A percentile compares a stretch with the other conserved stretches of the same genome.
phyloP scores from a whole-genome alignment of 2,113 vertebrate species.

The Perognathus longimembris region DNA sequence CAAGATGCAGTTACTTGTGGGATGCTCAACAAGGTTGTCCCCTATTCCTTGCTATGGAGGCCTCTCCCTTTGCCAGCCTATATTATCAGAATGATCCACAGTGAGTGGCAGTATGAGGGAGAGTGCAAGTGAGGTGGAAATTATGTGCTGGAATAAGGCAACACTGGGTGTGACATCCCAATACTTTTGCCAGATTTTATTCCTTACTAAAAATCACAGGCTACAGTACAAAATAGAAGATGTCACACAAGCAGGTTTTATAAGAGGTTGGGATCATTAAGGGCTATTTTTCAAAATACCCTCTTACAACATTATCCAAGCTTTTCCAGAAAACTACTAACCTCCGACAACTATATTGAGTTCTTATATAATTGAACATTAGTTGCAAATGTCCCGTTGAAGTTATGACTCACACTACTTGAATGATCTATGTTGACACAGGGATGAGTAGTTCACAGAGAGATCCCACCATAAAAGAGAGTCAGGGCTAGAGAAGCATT shows the following conservation, averaged over 20 bases:
- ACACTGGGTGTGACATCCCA: neutral
- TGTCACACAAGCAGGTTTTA: neutral
- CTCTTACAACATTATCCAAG: neutral
- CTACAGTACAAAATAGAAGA: neutral
- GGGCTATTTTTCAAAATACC: neutral
- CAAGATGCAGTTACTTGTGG: neutral
- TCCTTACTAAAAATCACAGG: neutral
- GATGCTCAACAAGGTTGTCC: neutral
- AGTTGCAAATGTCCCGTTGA: neutral
- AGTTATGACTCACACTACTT: neutral
- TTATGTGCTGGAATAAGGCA: neutral
- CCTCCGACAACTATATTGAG: neutral
- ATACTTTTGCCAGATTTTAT: neutral
- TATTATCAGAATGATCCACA: neutral
- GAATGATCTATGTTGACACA: neutral
- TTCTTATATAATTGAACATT: neutral
- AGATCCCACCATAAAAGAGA: neutral
- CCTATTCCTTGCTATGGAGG: too few species aligned
- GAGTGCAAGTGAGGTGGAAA: neutral
- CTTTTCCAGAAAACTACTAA: constrained; percentile 39
- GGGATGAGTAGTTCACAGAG: neutral
- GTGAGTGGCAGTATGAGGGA: neutral
- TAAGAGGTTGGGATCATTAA: neutral
- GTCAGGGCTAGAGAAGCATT: neutral
- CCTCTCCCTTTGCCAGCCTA: neutral